A percentile compares a stretch with the other conserved stretches of the same genome.
Conservation (phyloP, 1,140 invertebrate genomes). For the Caerostris darwini region DNA sequence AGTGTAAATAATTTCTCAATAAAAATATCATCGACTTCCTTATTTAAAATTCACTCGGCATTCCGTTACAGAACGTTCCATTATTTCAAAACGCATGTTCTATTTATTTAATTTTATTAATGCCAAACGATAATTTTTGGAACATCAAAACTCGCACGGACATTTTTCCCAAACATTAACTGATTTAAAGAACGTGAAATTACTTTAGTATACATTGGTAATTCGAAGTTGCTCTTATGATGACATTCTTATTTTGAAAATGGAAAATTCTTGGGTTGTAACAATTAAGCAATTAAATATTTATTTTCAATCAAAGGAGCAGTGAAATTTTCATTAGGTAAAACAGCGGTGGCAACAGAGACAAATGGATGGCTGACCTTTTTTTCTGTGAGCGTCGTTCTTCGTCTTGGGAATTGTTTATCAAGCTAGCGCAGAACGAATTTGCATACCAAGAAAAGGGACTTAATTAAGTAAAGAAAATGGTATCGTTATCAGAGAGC, state of each 20-base stretch:
- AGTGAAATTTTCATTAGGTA: slow-evolving; percentile 29
- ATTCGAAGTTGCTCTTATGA: neutral
- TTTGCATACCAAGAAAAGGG: slow-evolving; percentile 9
- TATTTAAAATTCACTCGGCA: neutral
- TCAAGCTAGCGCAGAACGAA: neutral
- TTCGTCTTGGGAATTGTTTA: neutral
- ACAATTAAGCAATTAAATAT: slow-evolving; percentile 31
- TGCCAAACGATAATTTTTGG: neutral
- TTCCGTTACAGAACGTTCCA: neutral
- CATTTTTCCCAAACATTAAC: neutral
- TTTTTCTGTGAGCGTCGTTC: neutral
- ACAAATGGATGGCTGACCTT: slow-evolving; percentile 24
- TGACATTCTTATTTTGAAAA: slow-evolving; percentile 24
- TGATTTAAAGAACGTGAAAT: neutral
- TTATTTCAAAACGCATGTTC: neutral
- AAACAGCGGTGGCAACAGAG: slow-evolving; percentile 25
- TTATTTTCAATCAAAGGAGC: slow-evolving; percentile 57
- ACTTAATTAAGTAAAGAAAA: slow-evolving; percentile 26
- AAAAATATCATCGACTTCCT: neutral
- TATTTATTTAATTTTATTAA: slow-evolving; percentile 12
- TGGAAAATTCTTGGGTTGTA: slow-evolving; percentile 31
- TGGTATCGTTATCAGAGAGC: neutral
- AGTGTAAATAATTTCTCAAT: neutral
- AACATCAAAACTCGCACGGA: no score
- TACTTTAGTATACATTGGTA: neutral